phyloP scores from a whole-genome alignment of 1,140 invertebrate genomes.

The Camponotus vicinus region DNA sequence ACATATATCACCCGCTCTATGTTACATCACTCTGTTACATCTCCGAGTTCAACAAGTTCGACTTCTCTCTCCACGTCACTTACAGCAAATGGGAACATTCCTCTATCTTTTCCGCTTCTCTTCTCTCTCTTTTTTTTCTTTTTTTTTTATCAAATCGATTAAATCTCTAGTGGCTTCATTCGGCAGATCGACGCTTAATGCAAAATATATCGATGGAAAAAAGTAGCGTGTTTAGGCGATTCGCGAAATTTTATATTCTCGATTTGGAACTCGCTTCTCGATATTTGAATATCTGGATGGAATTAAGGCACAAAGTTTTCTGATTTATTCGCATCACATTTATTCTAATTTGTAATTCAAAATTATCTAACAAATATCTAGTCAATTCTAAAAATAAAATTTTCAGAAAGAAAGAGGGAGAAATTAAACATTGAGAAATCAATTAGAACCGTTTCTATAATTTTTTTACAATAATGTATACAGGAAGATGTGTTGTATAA shows the following conservation, averaged over 20 bases:
- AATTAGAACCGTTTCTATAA: background rate
- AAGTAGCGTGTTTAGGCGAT: background rate
- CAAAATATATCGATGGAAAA: slow-evolving; percentile 27
- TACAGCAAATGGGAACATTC: slow-evolving; percentile 32
- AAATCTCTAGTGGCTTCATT: slow-evolving; percentile 6
- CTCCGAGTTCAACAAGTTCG: slow-evolving; percentile 1
- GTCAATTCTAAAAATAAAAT: background rate
- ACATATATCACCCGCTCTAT: background rate
- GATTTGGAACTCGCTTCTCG: slow-evolving; percentile 1
- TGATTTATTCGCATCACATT: background rate
- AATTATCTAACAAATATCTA: background rate
- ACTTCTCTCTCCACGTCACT: slow-evolving; percentile 23
- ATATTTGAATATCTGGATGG: slow-evolving; percentile 19
- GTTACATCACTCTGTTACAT: slow-evolving; percentile 13
- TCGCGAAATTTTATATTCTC: background rate
- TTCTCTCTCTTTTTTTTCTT: background rate
- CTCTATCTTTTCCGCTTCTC: background rate
- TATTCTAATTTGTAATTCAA: background rate
- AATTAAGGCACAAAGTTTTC: slow-evolving; percentile 32
- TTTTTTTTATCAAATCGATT: slow-evolving; percentile 13
- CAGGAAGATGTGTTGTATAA: background rate
- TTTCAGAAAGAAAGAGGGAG: too few relatives aligned
- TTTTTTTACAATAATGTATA: background rate
- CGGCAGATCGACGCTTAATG: background rate
- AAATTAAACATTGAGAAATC: background rate